These are phyloP conservation scores for Pemphigus obesinymphae DNA, from an alignment of 1,140 invertebrate species.

Conservation along the genomic window DNA sequence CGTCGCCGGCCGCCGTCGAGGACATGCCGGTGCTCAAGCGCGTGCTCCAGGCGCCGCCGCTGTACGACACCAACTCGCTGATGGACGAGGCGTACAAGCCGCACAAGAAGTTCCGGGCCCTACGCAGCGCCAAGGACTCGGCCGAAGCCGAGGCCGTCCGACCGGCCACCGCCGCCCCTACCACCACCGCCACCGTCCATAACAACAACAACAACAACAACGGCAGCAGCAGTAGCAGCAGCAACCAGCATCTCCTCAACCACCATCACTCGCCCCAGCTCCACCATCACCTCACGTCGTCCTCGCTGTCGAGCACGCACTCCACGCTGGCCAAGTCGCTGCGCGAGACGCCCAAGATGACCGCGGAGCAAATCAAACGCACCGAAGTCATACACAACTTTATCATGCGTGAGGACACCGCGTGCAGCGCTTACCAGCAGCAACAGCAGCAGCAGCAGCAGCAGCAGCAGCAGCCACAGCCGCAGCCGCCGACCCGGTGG, in stretches of 20 bases:
- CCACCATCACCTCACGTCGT: slow-evolving; percentile 54
- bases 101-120: slow-evolving; percentile 87
- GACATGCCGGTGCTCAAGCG: slow-evolving; percentile 91
- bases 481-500: slow-evolving; percentile 32
- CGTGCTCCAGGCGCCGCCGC: slow-evolving; percentile 82
- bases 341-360: slow-evolving; percentile 67
- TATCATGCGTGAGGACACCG: slow-evolving; percentile 64
- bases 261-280: slow-evolving; percentile 49
- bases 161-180: slow-evolving; percentile 50
- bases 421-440: background rate
- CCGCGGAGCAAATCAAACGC: slow-evolving; percentile 79
- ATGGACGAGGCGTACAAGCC: slow-evolving; percentile 94
- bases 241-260: slow-evolving; percentile 52
- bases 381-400: slow-evolving; percentile 85
- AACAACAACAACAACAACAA: too few species aligned
- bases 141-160: slow-evolving; percentile 65
- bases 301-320: slow-evolving; percentile 72
- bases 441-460: background rate
- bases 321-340: slow-evolving; percentile 79
- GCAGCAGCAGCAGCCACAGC: slow-evolving; percentile 43
- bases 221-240: too few species aligned
- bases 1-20: slow-evolving; percentile 56
- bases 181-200: slow-evolving; percentile 51
- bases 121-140: slow-evolving; percentile 66
- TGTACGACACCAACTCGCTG: slow-evolving; percentile 79